Conservation (phyloP, 2,113 vertebrate genomes). For the Capricornis sumatraensis region DNA sequence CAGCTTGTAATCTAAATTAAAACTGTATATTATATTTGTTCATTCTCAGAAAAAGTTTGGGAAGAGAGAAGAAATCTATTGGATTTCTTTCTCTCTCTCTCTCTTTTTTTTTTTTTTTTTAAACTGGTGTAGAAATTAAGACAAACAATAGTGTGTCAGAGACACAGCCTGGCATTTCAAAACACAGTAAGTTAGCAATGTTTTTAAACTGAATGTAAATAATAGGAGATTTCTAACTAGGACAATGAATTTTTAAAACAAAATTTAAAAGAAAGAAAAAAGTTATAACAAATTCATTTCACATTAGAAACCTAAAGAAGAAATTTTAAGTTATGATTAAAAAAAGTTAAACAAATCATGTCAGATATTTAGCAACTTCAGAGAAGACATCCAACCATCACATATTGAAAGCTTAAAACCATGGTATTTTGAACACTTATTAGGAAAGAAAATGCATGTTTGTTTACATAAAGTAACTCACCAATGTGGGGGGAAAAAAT, state of each 20-base stretch:
- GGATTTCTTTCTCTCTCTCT: not conserved
- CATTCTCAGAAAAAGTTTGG: not conserved
- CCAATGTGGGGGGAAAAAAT: not conserved
- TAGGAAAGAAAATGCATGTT: not conserved
- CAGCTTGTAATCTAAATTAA: not conserved
- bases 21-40: not conserved
- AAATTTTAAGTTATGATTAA: not conserved
- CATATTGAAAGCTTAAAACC: not conserved
- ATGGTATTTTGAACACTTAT: not conserved
- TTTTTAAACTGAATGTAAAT: not conserved
- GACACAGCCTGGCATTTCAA: not conserved
- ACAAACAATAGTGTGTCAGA: not conserved
- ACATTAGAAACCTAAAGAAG: not conserved
- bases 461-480: not conserved
- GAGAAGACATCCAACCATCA: not conserved
- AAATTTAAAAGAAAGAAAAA: not conserved
- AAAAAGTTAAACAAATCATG: not conserved
- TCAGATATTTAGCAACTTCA: not conserved
- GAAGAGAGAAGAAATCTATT: not conserved
- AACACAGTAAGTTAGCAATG: not conserved
- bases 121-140: not conserved
- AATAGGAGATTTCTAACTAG: not conserved
- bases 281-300: not conserved
- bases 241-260: not conserved
- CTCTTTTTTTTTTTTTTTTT: not conserved